Base-by-base conservation (phyloP, 23 tunicate genomes). In the Phallusia fumigata region DNA sequence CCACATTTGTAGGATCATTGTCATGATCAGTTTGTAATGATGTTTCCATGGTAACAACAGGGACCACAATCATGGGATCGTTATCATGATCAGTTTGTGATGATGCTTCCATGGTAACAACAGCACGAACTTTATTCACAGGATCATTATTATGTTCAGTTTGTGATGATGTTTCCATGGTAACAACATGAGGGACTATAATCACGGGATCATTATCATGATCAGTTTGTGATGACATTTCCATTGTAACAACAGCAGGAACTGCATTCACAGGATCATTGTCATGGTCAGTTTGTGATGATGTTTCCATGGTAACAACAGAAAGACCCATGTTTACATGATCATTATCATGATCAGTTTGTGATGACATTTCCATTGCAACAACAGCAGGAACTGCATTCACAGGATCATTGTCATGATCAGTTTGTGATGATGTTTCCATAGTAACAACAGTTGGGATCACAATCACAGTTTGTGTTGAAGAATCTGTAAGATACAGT, bases 221-320 rank as follows among this genome's bases (percentile, higher is more conserved):
- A 31, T 75, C 80, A 74, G 86, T 83, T 75, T 83, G 86, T 35
- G 86, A 69, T 11, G 80, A n/a, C n/a, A n/a, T 69, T 34, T 83
- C 80, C 33, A 34, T 74, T 0, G 74, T 73, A 19, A 22, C 26
- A 49, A 28, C 69, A 49, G 36, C 34, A 11, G 36, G 36, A 8
- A 32, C 30, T 1, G 13, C 69, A 58, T 58, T 22, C 26, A 33
- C n/a, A 19, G 19, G 76, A 18, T 77, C 58, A 64, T 84, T 53
- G 31, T 77, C 74, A 45, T 84, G 73, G 21, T 82, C 77, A 32
- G 78, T 82, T n/a, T 82, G 52, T 22, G 33, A 45, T 0, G 73
- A 47, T 12, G 35, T 78, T 75, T 74, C 80, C 58, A 83, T 32
- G 34, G 40, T 28, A 32, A 65, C 30, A 15, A 22, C 36, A 45